Evolutionary conservation across 2,797 vertebrate species (phyloP), one percentile per base, ranked within the genome.

Genomic region (Cercopithecus hamlyni): DNA sequence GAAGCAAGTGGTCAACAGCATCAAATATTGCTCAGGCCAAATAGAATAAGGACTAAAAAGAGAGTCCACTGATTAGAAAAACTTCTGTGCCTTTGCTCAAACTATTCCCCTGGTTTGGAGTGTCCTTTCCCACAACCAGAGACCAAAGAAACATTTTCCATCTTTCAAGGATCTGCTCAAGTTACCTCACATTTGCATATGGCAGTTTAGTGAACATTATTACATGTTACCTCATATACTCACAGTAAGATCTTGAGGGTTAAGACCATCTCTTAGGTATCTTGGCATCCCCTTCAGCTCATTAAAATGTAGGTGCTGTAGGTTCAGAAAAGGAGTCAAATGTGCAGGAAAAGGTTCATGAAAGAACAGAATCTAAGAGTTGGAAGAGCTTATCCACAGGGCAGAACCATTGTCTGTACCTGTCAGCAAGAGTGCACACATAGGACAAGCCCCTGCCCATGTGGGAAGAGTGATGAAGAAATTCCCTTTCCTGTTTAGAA

Each of bases 261-360:
- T 94, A 94, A 96, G 52, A 76, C 14, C 73, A 79, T 27, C 81
- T 90, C n/a, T 36, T 77, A 27, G 36, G 2, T 77, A 73, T 86
- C 39, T 95, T 96, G 94, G 80, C 70, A 87, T 41, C 30, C 19
- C 27, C 36, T 76, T 90, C 48, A 83, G n/a, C 58, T 93, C 86
- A 96, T 86, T 95, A 96, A 96, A 94, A 96, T 79, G n/a, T 97
- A 57, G 39, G 57, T 90, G 45, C 36, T 81, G 9, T 52, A 90
- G 50, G 33, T 96, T 89, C 80, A 94, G 57, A 92, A 85, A 83
- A 90, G 10, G 36, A 94, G 43, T 36, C 87, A 94, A 81, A 75
- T 85, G 72, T 88, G 27, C 83, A 20, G 7, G 36, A 57, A 79
- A 93, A 61, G 3, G 14, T 75, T 84, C 45, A 36, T 50, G 12